Percentiles rank a stretch among this genome's conserved stretches.
Conservation (phyloP, 2,888 invertebrate genomes). For the Neocrepidodera transversa region DNA sequence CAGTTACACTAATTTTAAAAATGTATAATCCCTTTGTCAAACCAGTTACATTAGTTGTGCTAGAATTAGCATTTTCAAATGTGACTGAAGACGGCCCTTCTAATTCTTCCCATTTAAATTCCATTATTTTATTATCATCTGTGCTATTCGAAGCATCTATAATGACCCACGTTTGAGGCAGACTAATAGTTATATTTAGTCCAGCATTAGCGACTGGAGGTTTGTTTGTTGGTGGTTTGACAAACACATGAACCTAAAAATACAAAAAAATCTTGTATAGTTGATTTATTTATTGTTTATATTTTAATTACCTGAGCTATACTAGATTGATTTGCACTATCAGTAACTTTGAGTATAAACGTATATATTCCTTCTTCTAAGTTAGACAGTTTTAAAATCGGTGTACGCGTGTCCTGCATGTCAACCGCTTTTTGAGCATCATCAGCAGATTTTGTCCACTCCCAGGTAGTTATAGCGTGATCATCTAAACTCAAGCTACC, state of each 20-base stretch:
- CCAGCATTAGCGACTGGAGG: constrained; percentile 79
- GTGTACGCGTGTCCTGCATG: constrained; percentile 94
- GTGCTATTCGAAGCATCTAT: constrained; percentile 76
- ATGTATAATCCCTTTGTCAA: constrained; percentile 85
- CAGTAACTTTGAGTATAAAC: constrained; percentile 91
- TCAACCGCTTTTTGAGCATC: constrained; percentile 91
- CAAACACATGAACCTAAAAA: constrained; percentile 83
- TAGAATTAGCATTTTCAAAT: constrained; percentile 55
- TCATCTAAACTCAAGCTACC: constrained; percentile 93
- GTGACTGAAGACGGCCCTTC: constrained; percentile 71
- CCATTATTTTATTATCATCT: constrained; percentile 84
- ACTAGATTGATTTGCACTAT: constrained; percentile 87
- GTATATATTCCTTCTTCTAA: constrained; percentile 94
- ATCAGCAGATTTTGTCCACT: constrained; percentile 91
- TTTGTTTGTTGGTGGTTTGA: constrained; percentile 86
- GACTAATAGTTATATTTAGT: constrained; percentile 72
- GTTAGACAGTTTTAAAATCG: constrained; percentile 84
- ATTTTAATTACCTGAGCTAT: constrained; percentile 64
- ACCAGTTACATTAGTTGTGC: constrained; percentile 76
- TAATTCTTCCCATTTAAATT: constrained; percentile 85
- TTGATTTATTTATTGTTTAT: not conserved
- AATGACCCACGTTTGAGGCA: constrained; percentile 81
- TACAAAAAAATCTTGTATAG: constrained; percentile 46
- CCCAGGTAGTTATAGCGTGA: constrained; percentile 91
- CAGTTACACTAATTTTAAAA: constrained; percentile 81